These are phyloP conservation scores for Helostoma temminkii DNA, from an alignment of 2,797 vertebrate species.

Conservation along the genomic window DNA sequence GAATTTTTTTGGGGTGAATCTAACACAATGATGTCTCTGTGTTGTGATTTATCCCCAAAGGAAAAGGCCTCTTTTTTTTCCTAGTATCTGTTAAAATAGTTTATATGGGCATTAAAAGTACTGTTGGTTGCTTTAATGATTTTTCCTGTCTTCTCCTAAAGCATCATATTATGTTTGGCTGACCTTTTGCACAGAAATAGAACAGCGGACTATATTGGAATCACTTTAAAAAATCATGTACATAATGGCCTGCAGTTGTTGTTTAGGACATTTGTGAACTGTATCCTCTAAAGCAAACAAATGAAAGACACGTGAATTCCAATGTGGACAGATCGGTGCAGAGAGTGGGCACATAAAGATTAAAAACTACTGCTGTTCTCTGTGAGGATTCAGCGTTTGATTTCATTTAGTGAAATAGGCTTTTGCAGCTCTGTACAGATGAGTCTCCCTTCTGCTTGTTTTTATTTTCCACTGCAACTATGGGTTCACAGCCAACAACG, in stretches of 20 bases:
- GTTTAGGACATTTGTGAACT: too few relatives aligned
- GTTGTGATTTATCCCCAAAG: not conserved
- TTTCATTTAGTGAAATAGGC: too few relatives aligned
- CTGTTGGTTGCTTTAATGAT: not conserved
- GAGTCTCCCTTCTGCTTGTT: not conserved
- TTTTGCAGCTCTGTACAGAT: not conserved
- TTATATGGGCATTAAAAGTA: not conserved
- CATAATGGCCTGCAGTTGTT: not conserved
- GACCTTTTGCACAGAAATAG: not conserved
- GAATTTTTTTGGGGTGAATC: not conserved
- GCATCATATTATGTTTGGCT: too few relatives aligned
- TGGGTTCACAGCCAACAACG: slow-evolving; percentile 6
- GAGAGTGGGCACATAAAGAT: not conserved
- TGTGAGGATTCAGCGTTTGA: too few relatives aligned
- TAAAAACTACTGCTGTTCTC: not conserved
- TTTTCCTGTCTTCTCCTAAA: too few relatives aligned
- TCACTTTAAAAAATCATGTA: not conserved
- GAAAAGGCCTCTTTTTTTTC: too few relatives aligned
- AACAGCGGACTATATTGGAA: not conserved
- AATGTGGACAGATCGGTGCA: not conserved
- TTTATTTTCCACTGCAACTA: slow-evolving; percentile 3
- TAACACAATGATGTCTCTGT: slow-evolving; percentile 1
- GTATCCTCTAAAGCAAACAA: not conserved
- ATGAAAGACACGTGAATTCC: not conserved
- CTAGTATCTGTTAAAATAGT: not conserved